These are phyloP conservation scores for Phengaris arion DNA, from an alignment of 2,888 invertebrate species.

Conservation along the genomic window DNA sequence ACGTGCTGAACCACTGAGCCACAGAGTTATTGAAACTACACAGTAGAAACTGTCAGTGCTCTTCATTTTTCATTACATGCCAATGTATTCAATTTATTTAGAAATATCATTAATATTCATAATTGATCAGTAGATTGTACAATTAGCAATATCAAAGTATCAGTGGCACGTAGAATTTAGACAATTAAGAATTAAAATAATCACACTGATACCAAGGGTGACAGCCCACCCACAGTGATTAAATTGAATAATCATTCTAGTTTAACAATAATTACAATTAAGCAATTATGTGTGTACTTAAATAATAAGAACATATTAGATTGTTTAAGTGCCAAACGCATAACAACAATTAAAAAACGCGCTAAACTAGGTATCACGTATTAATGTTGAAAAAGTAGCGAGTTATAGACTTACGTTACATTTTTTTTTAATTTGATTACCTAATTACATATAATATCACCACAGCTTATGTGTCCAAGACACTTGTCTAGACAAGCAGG, in stretches of 20 bases:
- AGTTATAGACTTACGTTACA: too few relatives aligned
- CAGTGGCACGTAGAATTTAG: not conserved
- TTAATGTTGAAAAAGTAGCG: not conserved
- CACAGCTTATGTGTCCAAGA: not conserved
- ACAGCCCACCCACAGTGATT: not conserved
- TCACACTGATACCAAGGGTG: not conserved
- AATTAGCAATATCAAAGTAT: not conserved
- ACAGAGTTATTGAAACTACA: too few relatives aligned
- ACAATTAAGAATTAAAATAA: not conserved
- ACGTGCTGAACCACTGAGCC: too few relatives aligned
- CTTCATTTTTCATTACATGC: too few relatives aligned
- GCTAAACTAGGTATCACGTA: not conserved
- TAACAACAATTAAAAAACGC: not conserved
- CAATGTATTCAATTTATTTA: too few relatives aligned
- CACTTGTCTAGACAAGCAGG: not conserved
- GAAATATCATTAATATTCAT: too few relatives aligned
- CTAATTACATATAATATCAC: too few relatives aligned
- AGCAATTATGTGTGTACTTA: not conserved
- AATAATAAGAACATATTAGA: not conserved
- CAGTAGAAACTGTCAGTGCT: too few relatives aligned
- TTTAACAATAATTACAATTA: not conserved
- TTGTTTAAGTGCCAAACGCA: too few relatives aligned
- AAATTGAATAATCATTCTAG: slow-evolving; percentile 2
- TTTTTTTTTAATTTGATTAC: too few relatives aligned
- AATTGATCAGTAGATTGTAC: too few relatives aligned